These are phyloP conservation scores for Sylvia atricapilla DNA, from an alignment of 2,113 vertebrate genomes.

Conservation along the genomic window DNA sequence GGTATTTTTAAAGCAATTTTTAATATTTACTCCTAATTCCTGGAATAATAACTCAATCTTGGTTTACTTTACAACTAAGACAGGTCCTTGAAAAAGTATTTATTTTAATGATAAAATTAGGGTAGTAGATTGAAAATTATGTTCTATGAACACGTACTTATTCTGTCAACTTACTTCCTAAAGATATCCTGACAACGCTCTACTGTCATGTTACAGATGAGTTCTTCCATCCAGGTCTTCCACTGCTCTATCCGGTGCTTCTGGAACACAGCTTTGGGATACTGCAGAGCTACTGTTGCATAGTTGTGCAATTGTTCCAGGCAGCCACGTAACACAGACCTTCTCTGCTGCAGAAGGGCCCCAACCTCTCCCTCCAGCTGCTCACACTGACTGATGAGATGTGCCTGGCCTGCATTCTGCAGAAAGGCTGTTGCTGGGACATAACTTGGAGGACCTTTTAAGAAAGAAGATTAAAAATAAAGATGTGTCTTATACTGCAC, in stretches of 20 bases:
- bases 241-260: slow-evolving; percentile 91
- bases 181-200: slow-evolving; percentile 90
- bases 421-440: slow-evolving; percentile 95
- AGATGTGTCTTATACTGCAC: not conserved
- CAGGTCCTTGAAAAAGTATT: not conserved
- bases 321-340: slow-evolving; percentile 85
- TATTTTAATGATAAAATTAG: not conserved
- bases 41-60: not conserved
- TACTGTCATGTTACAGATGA: slow-evolving; percentile 88
- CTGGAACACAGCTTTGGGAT: slow-evolving; percentile 88
- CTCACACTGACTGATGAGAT: slow-evolving; percentile 94
- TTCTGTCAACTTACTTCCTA: slow-evolving; percentile 80
- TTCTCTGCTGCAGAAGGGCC: slow-evolving; percentile 89
- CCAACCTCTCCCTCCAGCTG: slow-evolving; percentile 90
- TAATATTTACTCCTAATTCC: not conserved
- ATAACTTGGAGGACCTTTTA: slow-evolving; percentile 95
- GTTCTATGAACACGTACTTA: not conserved
- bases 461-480: not conserved
- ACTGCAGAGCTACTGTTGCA: slow-evolving; percentile 94
- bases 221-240: slow-evolving; percentile 97
- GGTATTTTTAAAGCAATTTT: not conserved
- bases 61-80: not conserved
- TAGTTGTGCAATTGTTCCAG: slow-evolving; percentile 97
- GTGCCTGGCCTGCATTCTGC: slow-evolving; percentile 96
- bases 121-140: not conserved